A percentile compares a stretch with the other conserved stretches of the same genome.
phyloP scores from a whole-genome alignment of 2,113 vertebrate species.

The Nipponia nippon region DNA sequence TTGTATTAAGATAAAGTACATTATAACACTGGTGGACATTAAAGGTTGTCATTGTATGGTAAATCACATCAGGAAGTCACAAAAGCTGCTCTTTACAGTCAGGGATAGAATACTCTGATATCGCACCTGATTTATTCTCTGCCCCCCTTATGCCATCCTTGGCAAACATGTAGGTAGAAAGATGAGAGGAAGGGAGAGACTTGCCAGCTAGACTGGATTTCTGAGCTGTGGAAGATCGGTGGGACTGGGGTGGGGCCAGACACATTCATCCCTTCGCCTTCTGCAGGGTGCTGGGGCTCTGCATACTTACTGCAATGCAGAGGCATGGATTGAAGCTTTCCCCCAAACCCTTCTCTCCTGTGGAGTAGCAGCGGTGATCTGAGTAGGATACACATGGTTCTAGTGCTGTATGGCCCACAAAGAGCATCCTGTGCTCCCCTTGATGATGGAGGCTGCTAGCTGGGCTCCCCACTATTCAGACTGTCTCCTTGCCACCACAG shows the following conservation, averaged over 20 bases:
- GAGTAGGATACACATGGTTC: background rate
- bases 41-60: constrained; percentile 67
- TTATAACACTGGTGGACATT: constrained; percentile 48
- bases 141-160: background rate
- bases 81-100: background rate
- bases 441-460: background rate
- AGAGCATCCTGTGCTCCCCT: background rate
- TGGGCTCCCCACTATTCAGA: background rate
- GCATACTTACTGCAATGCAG: background rate
- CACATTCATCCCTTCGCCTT: background rate
- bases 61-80: constrained; percentile 61
- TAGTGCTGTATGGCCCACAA: background rate
- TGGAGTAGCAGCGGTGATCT: background rate
- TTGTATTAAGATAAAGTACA: constrained; percentile 78
- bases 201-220: background rate
- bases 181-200: background rate
- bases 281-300: background rate
- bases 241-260: background rate
- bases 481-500: background rate
- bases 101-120: background rate
- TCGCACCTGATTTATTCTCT: background rate
- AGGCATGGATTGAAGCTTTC: background rate
- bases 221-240: background rate
- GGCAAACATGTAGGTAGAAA: background rate
- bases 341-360: background rate